Percentiles rank a stretch among this genome's conserved stretches.
These are phyloP conservation scores for Mormyrus iriodes DNA, from an alignment of 2,113 vertebrate species.

Conservation along the genomic window DNA sequence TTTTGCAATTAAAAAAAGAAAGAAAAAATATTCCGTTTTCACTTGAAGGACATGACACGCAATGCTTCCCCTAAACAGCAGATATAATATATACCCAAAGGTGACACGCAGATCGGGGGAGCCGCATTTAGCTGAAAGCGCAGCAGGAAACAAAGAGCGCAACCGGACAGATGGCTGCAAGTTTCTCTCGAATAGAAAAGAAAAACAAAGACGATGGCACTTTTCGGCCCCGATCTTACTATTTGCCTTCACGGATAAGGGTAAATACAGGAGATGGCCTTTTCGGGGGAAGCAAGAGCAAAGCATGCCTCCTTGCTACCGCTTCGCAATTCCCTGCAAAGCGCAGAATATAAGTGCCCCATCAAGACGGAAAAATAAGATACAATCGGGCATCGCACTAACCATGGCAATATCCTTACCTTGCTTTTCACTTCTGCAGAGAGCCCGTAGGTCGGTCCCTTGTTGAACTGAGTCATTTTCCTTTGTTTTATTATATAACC, in stretches of 20 bases:
- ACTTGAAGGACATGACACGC: background rate
- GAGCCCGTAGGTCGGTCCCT: constrained; percentile 74
- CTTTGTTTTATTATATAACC: background rate
- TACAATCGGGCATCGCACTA: background rate
- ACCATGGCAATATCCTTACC: constrained; percentile 42
- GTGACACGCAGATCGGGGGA: background rate
- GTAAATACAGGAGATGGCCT: background rate
- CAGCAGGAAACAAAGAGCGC: background rate
- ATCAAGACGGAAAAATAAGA: background rate
- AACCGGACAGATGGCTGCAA: background rate
- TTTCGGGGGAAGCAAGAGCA: background rate
- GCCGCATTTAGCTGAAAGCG: background rate
- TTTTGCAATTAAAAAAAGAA: background rate
- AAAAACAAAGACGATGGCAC: background rate
- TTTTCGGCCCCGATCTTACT: background rate
- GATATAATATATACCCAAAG: background rate
- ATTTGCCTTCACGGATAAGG: background rate
- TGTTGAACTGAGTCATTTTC: constrained; percentile 72
- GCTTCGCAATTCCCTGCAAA: background rate
- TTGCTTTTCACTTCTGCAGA: constrained; percentile 78
- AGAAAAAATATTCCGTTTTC: background rate
- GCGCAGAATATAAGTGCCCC: background rate
- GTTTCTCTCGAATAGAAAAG: background rate
- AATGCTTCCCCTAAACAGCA: background rate
- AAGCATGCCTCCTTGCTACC: background rate